phyloP scores from a whole-genome alignment of 2,888 invertebrate genomes.

The Hipparchia sbordonii region DNA sequence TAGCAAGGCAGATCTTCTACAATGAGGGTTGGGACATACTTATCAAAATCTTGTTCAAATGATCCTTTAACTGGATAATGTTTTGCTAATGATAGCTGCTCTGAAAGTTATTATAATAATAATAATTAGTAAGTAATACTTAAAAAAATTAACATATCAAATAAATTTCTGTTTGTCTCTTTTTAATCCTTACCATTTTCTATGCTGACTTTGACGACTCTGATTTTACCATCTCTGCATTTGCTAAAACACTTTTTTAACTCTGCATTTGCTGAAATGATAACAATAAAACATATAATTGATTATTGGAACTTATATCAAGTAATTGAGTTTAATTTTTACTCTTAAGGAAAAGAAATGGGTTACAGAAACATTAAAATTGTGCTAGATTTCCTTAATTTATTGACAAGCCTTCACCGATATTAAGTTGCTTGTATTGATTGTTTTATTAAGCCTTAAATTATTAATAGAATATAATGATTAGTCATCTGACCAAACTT shows the following conservation, averaged over 20 bases:
- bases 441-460: constrained; percentile 25
- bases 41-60: constrained; percentile 95
- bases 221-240: constrained; percentile 90
- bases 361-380: constrained; percentile 3
- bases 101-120: constrained; percentile 71
- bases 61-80: constrained; percentile 86
- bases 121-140: neutral
- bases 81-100: constrained; percentile 87
- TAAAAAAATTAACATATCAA: too few species aligned
- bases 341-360: neutral
- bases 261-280: constrained; percentile 89
- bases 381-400: neutral
- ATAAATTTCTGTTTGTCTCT: neutral
- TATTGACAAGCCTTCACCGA: constrained; percentile 14
- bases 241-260: constrained; percentile 91
- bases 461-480: neutral
- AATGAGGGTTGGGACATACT: constrained; percentile 86
- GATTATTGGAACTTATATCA: too few species aligned
- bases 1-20: constrained; percentile 94
- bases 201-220: constrained; percentile 92
- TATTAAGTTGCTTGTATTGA: constrained; percentile 21
- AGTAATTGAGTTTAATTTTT: too few species aligned
- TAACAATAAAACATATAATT: neutral
- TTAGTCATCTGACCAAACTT: neutral
- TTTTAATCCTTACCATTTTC: constrained; percentile 87